Evolutionary conservation across 2,113 vertebrate genomes (phyloP).

Genomic region (Mobula birostris): DNA sequence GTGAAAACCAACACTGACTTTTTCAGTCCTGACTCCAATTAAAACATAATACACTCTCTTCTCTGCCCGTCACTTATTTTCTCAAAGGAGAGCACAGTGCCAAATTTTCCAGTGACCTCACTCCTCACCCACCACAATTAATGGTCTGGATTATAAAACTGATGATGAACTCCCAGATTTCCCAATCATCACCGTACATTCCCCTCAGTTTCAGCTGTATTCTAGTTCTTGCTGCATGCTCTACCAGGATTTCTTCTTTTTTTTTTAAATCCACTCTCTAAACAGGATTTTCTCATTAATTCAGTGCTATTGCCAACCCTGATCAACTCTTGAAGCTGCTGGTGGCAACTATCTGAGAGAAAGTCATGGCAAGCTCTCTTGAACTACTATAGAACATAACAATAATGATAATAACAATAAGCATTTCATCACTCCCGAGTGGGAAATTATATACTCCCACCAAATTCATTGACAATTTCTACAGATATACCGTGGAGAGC

Average conservation of each 20-base stretch:
- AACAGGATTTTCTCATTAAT: background rate
- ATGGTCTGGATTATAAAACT: background rate
- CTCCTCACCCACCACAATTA: background rate
- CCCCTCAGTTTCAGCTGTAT: background rate
- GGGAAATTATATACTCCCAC: no score
- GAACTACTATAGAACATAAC: no score
- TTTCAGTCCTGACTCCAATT: background rate
- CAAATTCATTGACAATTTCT: no score
- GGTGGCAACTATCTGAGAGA: no score
- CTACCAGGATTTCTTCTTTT: background rate
- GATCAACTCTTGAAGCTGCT: no score
- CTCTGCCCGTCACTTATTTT: background rate
- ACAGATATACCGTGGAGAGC: no score
- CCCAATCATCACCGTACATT: background rate
- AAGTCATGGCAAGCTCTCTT: no score
- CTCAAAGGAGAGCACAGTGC: background rate
- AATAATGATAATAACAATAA: no score
- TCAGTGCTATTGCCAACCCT: no score
- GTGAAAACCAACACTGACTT: background rate
- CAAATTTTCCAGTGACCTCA: background rate
- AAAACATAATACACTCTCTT: background rate
- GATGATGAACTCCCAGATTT: background rate
- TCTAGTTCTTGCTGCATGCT: background rate
- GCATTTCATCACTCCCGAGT: no score
- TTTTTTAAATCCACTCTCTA: background rate